Base-by-base conservation (phyloP, 2,888 invertebrate species). In the Parascotia fuliginaria region DNA sequence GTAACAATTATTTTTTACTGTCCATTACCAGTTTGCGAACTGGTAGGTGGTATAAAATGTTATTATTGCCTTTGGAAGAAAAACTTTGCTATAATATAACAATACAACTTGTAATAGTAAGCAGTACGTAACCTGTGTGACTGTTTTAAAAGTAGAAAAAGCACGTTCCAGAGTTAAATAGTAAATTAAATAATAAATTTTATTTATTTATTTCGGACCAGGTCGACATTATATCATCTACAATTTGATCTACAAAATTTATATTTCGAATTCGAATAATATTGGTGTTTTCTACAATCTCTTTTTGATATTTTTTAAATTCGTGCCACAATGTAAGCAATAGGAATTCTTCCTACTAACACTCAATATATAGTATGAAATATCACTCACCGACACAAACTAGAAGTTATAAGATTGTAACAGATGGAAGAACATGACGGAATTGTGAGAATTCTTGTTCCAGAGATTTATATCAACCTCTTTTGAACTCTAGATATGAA, bases 1-100 rank as follows among this genome's bases (percentile, higher is more conserved):
- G 56, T 73, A 65, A 63, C 72, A 73, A 70, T 76, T 70, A 74
- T 68, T 57, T 73, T 73, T 75, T 75, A 73, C 62, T 64, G 60
- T 47, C 45, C 43, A 64, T 64, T 52, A 42, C 50, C 51, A 55
- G 57, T 57, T 52, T 61, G 51, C 42, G 31, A 38, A 36, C 32
- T 49, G 48, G 34, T 13, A 9, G 13, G 42, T 36, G 24, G 3
- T 22, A 16, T 31, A 33, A 57, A 43, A 55, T 41, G 63, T 40
- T 44, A 51, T 13, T 9, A 28, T 28, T 57, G 61, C 34, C 42
- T 29, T 45, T 22, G 19, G 36, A 42, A 27, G 6, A 24, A 42
- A 34, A 9, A 3, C 19, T 12, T 11, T 7, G 34, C 36, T 15
- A 11, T 31, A 31, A 32, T 38, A n/a, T n/a, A n/a, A n/a, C n/a